phyloP scores from a whole-genome alignment of 2,113 vertebrate species.

The Cynopterus brachyotis region DNA sequence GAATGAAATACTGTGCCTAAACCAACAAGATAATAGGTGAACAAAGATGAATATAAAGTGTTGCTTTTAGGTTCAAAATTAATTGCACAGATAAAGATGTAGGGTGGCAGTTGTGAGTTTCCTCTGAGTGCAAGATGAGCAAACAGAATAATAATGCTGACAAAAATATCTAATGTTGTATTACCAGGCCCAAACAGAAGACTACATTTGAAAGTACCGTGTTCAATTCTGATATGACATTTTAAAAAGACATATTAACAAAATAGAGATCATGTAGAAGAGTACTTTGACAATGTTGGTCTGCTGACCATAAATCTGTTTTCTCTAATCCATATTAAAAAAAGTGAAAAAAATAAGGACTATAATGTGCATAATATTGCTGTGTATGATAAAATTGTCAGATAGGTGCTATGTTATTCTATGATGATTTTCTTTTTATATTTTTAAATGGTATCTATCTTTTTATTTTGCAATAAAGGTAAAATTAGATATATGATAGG shows the following conservation, averaged over 20 bases:
- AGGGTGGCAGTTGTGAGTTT: neutral
- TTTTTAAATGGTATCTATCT: neutral
- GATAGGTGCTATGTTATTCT: neutral
- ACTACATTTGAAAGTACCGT: fast-evolving
- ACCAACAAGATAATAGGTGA: neutral
- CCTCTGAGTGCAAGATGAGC: neutral
- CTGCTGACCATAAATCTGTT: neutral
- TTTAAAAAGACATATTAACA: neutral
- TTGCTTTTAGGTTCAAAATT: neutral
- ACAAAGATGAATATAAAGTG: neutral
- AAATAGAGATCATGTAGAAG: neutral
- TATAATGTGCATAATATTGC: neutral
- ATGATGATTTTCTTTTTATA: neutral
- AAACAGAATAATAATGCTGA: fast-evolving
- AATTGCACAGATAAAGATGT: neutral
- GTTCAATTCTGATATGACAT: neutral
- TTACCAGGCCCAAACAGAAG: too few species aligned
- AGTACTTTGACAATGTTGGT: neutral
- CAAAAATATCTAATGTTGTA: fast-evolving
- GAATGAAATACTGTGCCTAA: neutral
- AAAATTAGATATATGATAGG: neutral
- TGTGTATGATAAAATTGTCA: neutral
- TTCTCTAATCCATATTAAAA: neutral
- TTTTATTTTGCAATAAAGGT: neutral
- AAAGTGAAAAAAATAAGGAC: neutral